phyloP scores from a whole-genome alignment of 2,888 invertebrate genomes.

The Altica lythri region DNA sequence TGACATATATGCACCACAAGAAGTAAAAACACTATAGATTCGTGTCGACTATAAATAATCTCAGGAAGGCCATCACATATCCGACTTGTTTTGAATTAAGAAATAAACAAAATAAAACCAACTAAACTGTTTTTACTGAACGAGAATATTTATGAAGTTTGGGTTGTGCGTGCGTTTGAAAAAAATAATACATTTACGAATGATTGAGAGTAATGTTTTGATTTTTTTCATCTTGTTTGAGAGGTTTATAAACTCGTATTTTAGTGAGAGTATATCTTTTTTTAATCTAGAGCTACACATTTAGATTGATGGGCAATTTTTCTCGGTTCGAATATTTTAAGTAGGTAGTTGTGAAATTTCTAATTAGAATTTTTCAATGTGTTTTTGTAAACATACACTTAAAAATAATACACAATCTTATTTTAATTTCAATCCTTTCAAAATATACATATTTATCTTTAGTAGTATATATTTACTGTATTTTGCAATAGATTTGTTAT shows the following conservation, averaged over 20 bases:
- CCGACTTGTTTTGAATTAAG: background rate
- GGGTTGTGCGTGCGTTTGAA: background rate
- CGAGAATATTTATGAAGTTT: slow-evolving; percentile 8
- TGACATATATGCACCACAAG: slow-evolving; percentile 32
- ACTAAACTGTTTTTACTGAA: slow-evolving; percentile 5
- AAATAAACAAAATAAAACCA: slow-evolving; percentile 8
- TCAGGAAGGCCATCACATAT: slow-evolving; percentile 18
- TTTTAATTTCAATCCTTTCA: too few relatives aligned
- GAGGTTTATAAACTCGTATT: slow-evolving; percentile 18
- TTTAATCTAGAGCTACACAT: background rate
- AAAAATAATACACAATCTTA: too few relatives aligned
- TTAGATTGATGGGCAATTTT: slow-evolving; percentile 9
- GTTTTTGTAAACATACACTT: too few relatives aligned
- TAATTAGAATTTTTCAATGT: background rate
- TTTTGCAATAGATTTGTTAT: too few relatives aligned
- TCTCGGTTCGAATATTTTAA: background rate
- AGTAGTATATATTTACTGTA: too few relatives aligned
- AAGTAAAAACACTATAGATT: slow-evolving; percentile 34
- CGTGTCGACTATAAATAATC: slow-evolving; percentile 34
- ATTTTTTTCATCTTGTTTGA: slow-evolving; percentile 17
- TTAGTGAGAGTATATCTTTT: background rate
- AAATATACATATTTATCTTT: too few relatives aligned
- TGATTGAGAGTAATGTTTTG: slow-evolving; percentile 22
- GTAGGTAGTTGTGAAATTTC: background rate
- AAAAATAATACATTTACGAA: slow-evolving; percentile 2